Base-by-base conservation (phyloP, 1,140 invertebrate genomes). In the Panulirus ornatus region DNA sequence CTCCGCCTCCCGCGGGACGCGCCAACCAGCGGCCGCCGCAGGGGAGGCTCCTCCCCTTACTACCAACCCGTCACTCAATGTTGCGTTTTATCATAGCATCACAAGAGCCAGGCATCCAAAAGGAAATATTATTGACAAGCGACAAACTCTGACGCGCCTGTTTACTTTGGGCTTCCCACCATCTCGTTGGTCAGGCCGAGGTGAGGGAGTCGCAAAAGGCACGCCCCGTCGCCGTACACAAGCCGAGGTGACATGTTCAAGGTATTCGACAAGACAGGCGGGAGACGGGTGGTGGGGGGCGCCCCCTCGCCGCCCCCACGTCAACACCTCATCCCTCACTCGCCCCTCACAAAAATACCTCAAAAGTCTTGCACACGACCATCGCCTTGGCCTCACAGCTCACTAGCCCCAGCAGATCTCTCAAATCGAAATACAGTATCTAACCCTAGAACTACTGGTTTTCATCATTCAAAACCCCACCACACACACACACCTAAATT, bases 111-210 rank as follows among this genome's bases (percentile, higher is more conserved):
- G 78, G 88, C 88, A 89, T 89, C 88, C 88, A 89, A 89, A 89
- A 89, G 88, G 88, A 89, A 89, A 89, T 89, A 89, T 89, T 89
- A 89, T 89, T 89, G 88, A 89, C 88, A 89, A 84, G 88, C 88
- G 88, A 89, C 88, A 89, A 89, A 89, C 88, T 83, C 88, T 83
- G 79, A 84, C 88, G 88, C 88, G 88, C 79, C 79, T 89, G 88
- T 89, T 89, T 89, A 84, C 88, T 84, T 76, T 84, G 88, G 70
- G n/a, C 81, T 83, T 83, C 79, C n/a, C 79, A 76, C 70, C 79
- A 84, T 89, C 88, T 81, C 79, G 88, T 84, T 89, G 87, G 78
- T 83, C 79, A 73, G 79, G 87, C 27, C 71, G 71, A 70, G 81
- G 79, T 75, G 44, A 73, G 81, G 75, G 81, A 66, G 58, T 47